phyloP scores from a whole-genome alignment of 2,113 vertebrate genomes.

The Raja brachyura region DNA sequence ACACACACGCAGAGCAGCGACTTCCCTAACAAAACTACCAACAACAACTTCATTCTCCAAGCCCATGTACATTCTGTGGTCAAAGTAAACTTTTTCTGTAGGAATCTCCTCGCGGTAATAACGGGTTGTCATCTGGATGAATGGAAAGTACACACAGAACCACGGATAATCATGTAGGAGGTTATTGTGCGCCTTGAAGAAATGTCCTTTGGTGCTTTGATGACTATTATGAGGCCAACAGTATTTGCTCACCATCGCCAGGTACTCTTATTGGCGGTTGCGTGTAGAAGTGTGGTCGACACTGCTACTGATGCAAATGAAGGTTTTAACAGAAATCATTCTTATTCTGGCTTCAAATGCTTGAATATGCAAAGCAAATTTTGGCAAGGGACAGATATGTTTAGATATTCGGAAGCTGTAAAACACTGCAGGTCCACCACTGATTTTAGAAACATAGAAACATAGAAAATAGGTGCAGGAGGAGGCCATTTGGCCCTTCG shows the following conservation, averaged over 20 bases:
- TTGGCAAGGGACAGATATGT: background rate
- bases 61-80: background rate
- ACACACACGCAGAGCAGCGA: background rate
- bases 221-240: background rate
- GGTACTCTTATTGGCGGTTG: background rate
- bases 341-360: background rate
- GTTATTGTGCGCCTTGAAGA: background rate
- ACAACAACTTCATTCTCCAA: background rate
- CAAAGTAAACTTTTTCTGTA: conserved; percentile 17
- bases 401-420: background rate
- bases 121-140: background rate
- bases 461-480: no score
- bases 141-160: background rate
- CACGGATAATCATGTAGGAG: background rate
- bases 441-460: no score
- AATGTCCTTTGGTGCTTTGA: background rate
- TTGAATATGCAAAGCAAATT: background rate
- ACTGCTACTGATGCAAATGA: background rate
- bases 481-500: no score
- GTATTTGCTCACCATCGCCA: background rate
- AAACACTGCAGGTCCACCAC: background rate
- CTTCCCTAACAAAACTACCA: conserved; percentile 5
- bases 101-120: background rate
- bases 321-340: background rate
- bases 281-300: background rate